Evolutionary conservation across 1,140 invertebrate species (phyloP).

Genomic region (Babylonia areolata): DNA sequence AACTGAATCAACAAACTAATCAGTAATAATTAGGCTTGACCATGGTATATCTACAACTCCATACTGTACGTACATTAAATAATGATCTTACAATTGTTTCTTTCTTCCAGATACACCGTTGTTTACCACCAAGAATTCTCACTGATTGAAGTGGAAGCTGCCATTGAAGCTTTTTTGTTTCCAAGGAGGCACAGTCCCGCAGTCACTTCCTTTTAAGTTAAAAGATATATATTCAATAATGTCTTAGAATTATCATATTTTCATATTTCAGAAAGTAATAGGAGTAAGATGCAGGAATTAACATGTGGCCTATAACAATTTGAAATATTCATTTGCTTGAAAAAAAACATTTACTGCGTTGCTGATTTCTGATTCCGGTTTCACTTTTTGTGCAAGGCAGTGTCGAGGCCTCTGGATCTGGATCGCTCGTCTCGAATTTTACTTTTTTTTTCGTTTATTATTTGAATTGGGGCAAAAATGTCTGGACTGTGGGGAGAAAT

Average conservation of each 20-base stretch:
- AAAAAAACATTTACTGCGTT: not conserved
- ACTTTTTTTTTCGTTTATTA: not conserved
- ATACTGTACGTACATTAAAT: not conserved
- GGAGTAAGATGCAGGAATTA: too few species aligned
- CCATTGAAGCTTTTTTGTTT: constrained; percentile 26
- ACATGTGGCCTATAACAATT: too few species aligned
- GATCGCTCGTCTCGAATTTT: too few species aligned
- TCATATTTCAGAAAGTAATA: too few species aligned
- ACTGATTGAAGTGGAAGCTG: not conserved
- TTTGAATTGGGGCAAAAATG: not conserved
- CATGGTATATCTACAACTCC: too few species aligned
- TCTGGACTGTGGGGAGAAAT: constrained; percentile 71
- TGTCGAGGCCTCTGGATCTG: too few species aligned
- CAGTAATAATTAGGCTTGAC: too few species aligned
- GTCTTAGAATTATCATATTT: not conserved
- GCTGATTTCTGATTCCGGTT: not conserved
- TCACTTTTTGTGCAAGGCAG: not conserved
- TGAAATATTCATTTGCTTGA: too few species aligned
- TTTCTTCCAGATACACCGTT: not conserved
- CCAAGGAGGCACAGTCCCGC: not conserved
- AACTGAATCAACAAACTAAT: too few species aligned
- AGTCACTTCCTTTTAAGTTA: constrained; percentile 22
- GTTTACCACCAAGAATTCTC: not conserved
- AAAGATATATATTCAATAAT: not conserved
- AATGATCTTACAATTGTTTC: constrained; percentile 12